Percentiles rank a stretch among this genome's conserved stretches.
These are phyloP conservation scores for Benthosema pterotum DNA, from an alignment of 2,797 vertebrate species.

Conservation along the genomic window DNA sequence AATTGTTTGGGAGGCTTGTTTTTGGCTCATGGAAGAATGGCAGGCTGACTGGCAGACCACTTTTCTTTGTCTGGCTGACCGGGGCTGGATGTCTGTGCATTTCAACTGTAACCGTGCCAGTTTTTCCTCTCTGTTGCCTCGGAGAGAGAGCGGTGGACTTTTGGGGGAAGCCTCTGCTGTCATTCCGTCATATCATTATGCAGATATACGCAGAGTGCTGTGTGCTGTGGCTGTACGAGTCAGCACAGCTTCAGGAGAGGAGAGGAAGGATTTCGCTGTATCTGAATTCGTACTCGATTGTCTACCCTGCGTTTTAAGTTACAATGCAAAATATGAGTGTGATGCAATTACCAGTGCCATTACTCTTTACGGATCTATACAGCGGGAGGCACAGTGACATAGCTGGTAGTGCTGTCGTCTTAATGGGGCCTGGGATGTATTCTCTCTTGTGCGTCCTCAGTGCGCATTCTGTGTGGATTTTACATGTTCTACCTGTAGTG, in stretches of 20 bases:
- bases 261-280: neutral
- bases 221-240: conserved; percentile 34
- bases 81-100: conserved; percentile 52
- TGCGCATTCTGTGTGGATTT: too few relatives aligned
- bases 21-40: conserved; percentile 25
- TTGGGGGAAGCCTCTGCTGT: conserved; percentile 63
- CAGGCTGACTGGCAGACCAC: conserved; percentile 33
- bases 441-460: too few relatives aligned
- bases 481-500: too few relatives aligned
- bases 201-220: conserved; percentile 30
- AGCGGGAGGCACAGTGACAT: too few relatives aligned
- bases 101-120: conserved; percentile 54
- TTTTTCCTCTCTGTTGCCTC: conserved; percentile 46
- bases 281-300: neutral
- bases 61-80: conserved; percentile 55
- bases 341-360: conserved; percentile 1
- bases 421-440: too few relatives aligned
- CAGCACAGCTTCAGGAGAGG: conserved; percentile 43
- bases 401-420: too few relatives aligned
- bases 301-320: too few relatives aligned
- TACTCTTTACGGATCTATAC: neutral
- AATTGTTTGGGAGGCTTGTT: conserved; percentile 25
- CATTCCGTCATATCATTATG: conserved; percentile 39
- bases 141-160: conserved; percentile 43
- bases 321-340: neutral